Conservation (phyloP, 2,113 vertebrate species). For the Pagrus major region DNA sequence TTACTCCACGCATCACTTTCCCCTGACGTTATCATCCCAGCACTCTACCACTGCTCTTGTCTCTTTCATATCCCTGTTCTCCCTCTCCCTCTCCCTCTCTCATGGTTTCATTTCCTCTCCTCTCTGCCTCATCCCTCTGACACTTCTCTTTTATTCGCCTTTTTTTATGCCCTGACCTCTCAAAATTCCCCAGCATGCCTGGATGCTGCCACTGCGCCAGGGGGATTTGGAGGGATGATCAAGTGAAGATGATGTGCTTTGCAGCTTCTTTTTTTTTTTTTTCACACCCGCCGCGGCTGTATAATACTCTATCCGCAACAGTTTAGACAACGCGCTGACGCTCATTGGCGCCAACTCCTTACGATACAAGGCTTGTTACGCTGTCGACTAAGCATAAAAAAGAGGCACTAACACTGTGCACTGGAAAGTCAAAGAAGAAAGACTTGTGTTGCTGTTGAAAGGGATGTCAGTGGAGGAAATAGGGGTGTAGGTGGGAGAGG, state of each 20-base stretch:
- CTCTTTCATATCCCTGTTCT: conserved; percentile 40
- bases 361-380: conserved; percentile 28
- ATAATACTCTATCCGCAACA: conserved; percentile 64
- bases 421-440: conserved; percentile 55
- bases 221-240: conserved; percentile 72
- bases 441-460: conserved; percentile 53
- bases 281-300: conserved; percentile 24
- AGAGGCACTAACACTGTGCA: conserved; percentile 23
- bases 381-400: conserved; percentile 59
- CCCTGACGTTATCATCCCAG: conserved; percentile 55
- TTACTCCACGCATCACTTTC: conserved; percentile 66
- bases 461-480: conserved; percentile 49
- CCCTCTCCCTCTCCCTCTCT: conserved; percentile 11
- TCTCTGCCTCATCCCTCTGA: conserved; percentile 41
- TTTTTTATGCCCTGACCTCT: conserved; percentile 70
- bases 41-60: conserved; percentile 19
- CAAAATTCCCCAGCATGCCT: conserved; percentile 62
- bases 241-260: conserved; percentile 76
- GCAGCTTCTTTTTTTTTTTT: conserved; percentile 36
- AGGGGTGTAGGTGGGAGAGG: background rate
- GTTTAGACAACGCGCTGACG: conserved; percentile 59
- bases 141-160: conserved; percentile 48
- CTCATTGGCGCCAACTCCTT: conserved; percentile 34
- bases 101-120: conserved; percentile 49
- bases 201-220: conserved; percentile 42